Evolutionary conservation across 2,888 invertebrate genomes (phyloP).

Genomic region (Harpalus rubripes): DNA sequence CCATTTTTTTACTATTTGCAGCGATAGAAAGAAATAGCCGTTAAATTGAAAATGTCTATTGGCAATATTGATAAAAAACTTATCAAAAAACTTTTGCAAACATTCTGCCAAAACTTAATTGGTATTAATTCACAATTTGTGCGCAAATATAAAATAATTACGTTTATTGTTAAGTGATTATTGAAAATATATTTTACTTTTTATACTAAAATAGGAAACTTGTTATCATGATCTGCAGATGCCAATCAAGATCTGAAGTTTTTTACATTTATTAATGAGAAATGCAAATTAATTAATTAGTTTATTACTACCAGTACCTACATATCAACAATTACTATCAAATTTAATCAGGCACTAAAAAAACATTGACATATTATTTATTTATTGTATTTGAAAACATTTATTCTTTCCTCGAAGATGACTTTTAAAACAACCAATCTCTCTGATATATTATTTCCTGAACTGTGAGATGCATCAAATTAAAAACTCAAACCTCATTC

Average conservation of each 20-base stretch:
- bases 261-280: not conserved
- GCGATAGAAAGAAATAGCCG: too few relatives aligned
- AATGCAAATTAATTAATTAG: not conserved
- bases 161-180: too few relatives aligned
- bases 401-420: not conserved
- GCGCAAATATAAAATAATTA: too few relatives aligned
- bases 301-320: not conserved
- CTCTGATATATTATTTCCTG: slow-evolving; percentile 13
- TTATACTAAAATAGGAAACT: not conserved
- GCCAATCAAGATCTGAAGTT: not conserved
- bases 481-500: slow-evolving; percentile 34
- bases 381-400: not conserved
- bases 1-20: too few relatives aligned
- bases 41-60: too few relatives aligned
- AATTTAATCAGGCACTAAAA: not conserved
- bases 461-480: not conserved
- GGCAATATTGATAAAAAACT: too few relatives aligned
- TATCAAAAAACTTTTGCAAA: too few relatives aligned
- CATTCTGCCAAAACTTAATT: too few relatives aligned
- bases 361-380: not conserved
- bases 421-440: not conserved
- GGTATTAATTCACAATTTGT: too few relatives aligned
- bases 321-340: too few relatives aligned
- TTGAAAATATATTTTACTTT: too few relatives aligned
- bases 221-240: not conserved